Evolutionary conservation across 2,113 vertebrate genomes (phyloP).

Genomic region (Peromyscus leucopus): DNA sequence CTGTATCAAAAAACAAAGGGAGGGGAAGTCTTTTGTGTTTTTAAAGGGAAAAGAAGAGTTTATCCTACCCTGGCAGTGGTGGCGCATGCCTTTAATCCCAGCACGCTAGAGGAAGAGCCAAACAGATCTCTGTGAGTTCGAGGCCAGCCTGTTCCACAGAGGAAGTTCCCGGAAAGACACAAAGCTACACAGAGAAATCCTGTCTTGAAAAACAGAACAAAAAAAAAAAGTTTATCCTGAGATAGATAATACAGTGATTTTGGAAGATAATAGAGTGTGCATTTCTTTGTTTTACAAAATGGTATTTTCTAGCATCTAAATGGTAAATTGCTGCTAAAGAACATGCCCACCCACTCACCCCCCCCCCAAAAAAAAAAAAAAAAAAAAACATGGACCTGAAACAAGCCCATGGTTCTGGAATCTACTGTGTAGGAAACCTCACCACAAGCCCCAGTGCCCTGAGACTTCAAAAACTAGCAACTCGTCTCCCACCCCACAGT

Average conservation of each 20-base stretch:
- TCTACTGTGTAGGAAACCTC: background rate
- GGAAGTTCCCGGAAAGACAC: no score
- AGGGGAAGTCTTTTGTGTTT: background rate
- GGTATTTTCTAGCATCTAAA: background rate
- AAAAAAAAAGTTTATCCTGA: background rate
- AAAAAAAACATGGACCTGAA: background rate
- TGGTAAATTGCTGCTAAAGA: background rate
- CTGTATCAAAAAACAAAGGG: background rate
- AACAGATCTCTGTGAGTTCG: no score
- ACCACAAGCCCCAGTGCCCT: background rate
- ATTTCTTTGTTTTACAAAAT: background rate
- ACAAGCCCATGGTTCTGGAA: background rate
- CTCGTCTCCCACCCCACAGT: background rate
- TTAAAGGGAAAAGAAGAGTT: background rate
- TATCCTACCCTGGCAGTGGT: no score
- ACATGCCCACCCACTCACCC: background rate
- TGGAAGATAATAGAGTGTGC: background rate
- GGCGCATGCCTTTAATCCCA: no score
- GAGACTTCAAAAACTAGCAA: background rate
- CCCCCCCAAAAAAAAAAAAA: no score
- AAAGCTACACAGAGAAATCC: no score
- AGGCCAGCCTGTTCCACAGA: no score
- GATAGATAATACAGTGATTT: background rate
- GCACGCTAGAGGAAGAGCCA: no score
- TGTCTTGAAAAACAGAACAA: no score